These are phyloP conservation scores for Torymus auratus DNA, from an alignment of 2,888 invertebrate species.

Conservation along the genomic window DNA sequence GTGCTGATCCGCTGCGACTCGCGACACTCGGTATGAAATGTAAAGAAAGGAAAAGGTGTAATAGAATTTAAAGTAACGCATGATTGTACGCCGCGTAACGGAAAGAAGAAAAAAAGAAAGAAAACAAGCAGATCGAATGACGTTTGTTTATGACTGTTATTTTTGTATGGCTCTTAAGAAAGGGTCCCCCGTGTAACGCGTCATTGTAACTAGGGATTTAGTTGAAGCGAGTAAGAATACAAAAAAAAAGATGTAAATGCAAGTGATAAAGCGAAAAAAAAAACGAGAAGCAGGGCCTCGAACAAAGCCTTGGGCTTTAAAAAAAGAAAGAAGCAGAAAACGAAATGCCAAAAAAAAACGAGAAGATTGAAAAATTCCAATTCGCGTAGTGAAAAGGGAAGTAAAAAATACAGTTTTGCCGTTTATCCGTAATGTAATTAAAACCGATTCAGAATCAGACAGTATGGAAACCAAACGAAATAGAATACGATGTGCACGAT, in stretches of 20 bases:
- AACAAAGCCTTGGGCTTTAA: constrained; percentile 31
- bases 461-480: constrained; percentile 58
- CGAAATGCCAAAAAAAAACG: constrained; percentile 29
- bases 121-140: constrained; percentile 64
- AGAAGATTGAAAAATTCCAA: constrained; percentile 27
- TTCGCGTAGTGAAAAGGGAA: constrained; percentile 25
- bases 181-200: constrained; percentile 66
- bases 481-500: constrained; percentile 66
- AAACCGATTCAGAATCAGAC: constrained; percentile 21
- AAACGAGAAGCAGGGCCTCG: constrained; percentile 59
- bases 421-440: neutral
- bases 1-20: constrained; percentile 43
- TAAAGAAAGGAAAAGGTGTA: constrained; percentile 42
- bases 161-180: constrained; percentile 73
- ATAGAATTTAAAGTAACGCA: constrained; percentile 62
- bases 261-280: constrained; percentile 60
- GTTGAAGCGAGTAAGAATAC: constrained; percentile 61
- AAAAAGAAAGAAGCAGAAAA: constrained; percentile 1
- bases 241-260: constrained; percentile 57
- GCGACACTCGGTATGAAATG: constrained; percentile 51
- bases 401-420: constrained; percentile 1
- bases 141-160: constrained; percentile 74
- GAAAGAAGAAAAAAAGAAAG: constrained; percentile 64
- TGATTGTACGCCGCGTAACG: constrained; percentile 57
- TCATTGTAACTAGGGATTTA: constrained; percentile 65